These are phyloP conservation scores for Leptopilina boulardi DNA, from an alignment of 1,140 invertebrate genomes.

Conservation along the genomic window DNA sequence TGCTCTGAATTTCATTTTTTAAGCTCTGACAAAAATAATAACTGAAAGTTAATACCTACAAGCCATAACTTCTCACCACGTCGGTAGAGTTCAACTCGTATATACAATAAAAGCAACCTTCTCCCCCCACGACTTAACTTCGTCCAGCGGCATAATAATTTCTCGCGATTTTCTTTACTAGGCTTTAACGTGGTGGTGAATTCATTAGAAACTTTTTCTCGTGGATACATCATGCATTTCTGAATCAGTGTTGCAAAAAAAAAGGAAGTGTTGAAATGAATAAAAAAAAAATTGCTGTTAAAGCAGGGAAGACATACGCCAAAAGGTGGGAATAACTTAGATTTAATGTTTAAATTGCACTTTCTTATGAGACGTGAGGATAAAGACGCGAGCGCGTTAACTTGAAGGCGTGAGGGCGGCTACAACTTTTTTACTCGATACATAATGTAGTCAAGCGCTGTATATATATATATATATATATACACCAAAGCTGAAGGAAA, in stretches of 20 bases:
- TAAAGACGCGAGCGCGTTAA: slow-evolving; percentile 28
- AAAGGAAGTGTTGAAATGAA: slow-evolving; percentile 46
- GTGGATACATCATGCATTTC: slow-evolving; percentile 42
- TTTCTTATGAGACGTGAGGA: slow-evolving; percentile 52
- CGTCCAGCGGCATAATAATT: slow-evolving; percentile 56
- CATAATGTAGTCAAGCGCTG: slow-evolving; percentile 35
- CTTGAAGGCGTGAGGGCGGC: slow-evolving; percentile 33
- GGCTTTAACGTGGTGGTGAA: slow-evolving; percentile 54
- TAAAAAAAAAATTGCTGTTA: not conserved
- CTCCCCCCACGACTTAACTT: slow-evolving; percentile 40
- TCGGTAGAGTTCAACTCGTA: not conserved
- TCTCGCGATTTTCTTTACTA: slow-evolving; percentile 53
- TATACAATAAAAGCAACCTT: not conserved
- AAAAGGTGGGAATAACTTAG: slow-evolving; percentile 54
- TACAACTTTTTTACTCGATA: slow-evolving; percentile 35
- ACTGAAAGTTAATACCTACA: slow-evolving; percentile 37
- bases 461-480: no score
- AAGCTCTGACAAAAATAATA: no score
- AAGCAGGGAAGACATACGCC: slow-evolving; percentile 35
- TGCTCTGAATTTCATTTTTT: no score
- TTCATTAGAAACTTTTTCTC: slow-evolving; percentile 63
- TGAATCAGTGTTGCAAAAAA: slow-evolving; percentile 35
- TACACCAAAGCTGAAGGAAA: no score
- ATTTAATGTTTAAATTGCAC: slow-evolving; percentile 61
- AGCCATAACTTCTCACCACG: slow-evolving; percentile 42